Conservation (phyloP, 2,888 invertebrate species). For the Sphaerophoria taeniata region DNA sequence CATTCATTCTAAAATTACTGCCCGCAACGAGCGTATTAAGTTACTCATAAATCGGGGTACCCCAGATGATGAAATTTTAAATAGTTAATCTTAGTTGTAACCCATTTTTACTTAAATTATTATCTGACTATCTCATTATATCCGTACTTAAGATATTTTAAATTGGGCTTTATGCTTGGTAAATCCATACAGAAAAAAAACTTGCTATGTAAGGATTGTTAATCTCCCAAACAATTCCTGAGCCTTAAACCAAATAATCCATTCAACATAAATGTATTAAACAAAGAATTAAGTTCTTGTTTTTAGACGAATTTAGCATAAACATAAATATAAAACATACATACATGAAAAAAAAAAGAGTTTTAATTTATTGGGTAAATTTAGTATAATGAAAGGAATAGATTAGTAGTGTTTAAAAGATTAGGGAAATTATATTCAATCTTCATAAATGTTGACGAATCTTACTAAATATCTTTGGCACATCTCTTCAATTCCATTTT, state of each 20-base stretch:
- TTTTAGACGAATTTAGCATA: slow-evolving; percentile 32
- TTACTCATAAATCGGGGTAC: slow-evolving; percentile 93
- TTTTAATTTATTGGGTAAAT: slow-evolving; percentile 30
- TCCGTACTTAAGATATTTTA: slow-evolving; percentile 52
- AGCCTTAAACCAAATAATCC: slow-evolving; percentile 9
- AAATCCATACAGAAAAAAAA: not conserved
- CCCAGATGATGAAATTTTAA: slow-evolving; percentile 89
- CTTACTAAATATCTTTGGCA: slow-evolving; percentile 82
- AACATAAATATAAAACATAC: slow-evolving; percentile 43
- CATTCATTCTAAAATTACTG: slow-evolving; percentile 93
- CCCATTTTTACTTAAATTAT: slow-evolving; percentile 26
- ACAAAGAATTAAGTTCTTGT: slow-evolving; percentile 25
- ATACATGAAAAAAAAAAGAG: slow-evolving; percentile 40
- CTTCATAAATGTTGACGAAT: slow-evolving; percentile 69
- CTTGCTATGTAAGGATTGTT: slow-evolving; percentile 23
- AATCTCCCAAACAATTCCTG: slow-evolving; percentile 54
- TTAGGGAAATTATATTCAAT: slow-evolving; percentile 41
- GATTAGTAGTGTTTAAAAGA: not conserved
- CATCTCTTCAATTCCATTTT: slow-evolving; percentile 81
- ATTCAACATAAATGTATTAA: slow-evolving; percentile 28
- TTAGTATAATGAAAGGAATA: too few species aligned
- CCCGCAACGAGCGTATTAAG: slow-evolving; percentile 94
- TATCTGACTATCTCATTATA: slow-evolving; percentile 30
- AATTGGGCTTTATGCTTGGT: slow-evolving; percentile 40
- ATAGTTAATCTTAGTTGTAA: slow-evolving; percentile 60